Conservation (phyloP, 2,888 invertebrate species). For the Drosophila siamana region DNA sequence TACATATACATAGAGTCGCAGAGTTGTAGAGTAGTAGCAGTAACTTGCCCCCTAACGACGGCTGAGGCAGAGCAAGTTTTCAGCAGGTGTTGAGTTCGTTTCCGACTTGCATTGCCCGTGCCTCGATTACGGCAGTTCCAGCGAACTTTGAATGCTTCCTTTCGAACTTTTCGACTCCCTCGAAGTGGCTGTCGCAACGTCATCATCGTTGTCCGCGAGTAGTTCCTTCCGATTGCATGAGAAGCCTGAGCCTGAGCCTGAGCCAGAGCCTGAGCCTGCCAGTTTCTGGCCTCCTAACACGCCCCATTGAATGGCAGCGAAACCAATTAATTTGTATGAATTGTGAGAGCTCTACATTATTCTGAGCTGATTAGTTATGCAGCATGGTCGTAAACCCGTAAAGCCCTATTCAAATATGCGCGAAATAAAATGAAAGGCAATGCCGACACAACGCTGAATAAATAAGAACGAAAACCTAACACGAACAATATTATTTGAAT, state of each 20-base stretch:
- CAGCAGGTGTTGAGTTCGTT: slow-evolving; percentile 70
- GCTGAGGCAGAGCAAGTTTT: slow-evolving; percentile 46
- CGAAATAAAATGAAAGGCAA: slow-evolving; percentile 60
- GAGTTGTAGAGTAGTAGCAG: too few relatives aligned
- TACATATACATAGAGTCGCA: too few relatives aligned
- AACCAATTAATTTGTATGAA: slow-evolving; percentile 78
- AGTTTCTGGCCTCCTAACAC: slow-evolving; percentile 19
- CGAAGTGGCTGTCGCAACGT: slow-evolving; percentile 35
- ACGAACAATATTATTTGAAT: neutral
- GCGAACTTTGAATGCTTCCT: slow-evolving; percentile 4
- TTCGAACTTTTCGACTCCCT: slow-evolving; percentile 3
- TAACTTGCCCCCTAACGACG: slow-evolving; percentile 38
- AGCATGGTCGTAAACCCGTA: slow-evolving; percentile 42
- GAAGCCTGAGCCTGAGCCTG: slow-evolving; percentile 25
- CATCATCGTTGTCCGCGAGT: slow-evolving; percentile 70
- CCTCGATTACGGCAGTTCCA: slow-evolving; percentile 35
- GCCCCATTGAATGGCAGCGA: slow-evolving; percentile 67
- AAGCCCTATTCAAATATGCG: slow-evolving; percentile 59
- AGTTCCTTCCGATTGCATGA: slow-evolving; percentile 78
- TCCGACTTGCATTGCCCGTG: slow-evolving; percentile 69
- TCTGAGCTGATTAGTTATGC: slow-evolving; percentile 67
- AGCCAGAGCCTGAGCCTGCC: slow-evolving; percentile 6
- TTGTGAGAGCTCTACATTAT: slow-evolving; percentile 69
- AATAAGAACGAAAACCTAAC: slow-evolving; percentile 40
- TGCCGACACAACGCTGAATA: slow-evolving; percentile 53